Percentiles rank a stretch among this genome's conserved stretches.
Evolutionary conservation across 2,797 vertebrate species (phyloP).

Genomic region (Amniataba percoides): DNA sequence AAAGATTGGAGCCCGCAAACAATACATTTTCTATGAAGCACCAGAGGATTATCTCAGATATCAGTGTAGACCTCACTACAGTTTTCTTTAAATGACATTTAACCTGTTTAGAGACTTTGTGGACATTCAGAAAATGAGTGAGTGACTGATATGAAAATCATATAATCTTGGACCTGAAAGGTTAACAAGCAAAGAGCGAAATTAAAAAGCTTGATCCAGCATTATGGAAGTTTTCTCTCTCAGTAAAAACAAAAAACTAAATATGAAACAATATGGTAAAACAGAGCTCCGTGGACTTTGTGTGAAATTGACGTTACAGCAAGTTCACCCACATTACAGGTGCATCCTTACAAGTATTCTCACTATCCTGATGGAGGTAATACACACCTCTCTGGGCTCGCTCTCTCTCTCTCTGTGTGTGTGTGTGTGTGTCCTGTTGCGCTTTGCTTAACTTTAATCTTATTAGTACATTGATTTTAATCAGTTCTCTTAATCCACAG

Average conservation of each 20-base stretch:
- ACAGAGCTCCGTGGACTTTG: background rate
- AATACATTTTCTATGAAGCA: background rate
- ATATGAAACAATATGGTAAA: background rate
- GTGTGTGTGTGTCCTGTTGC: background rate
- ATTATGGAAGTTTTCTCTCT: background rate
- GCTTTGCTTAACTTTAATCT: background rate
- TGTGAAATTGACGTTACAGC: background rate
- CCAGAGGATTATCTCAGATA: no score
- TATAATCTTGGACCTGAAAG: no score
- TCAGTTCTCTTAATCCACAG: background rate
- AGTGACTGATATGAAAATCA: no score
- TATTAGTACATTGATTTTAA: no score
- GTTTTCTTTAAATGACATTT: no score
- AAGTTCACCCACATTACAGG: background rate
- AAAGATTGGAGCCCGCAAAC: background rate
- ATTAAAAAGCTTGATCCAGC: no score
- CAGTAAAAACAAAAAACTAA: background rate
- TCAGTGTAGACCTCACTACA: no score
- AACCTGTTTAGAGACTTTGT: no score
- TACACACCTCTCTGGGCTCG: background rate
- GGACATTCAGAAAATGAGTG: no score
- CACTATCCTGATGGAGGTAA: no score
- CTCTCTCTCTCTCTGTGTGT: no score
- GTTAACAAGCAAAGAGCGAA: no score
- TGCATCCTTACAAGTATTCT: background rate